These are phyloP conservation scores for Rhinella marina DNA, from an alignment of 2,797 vertebrate species.

Conservation along the genomic window DNA sequence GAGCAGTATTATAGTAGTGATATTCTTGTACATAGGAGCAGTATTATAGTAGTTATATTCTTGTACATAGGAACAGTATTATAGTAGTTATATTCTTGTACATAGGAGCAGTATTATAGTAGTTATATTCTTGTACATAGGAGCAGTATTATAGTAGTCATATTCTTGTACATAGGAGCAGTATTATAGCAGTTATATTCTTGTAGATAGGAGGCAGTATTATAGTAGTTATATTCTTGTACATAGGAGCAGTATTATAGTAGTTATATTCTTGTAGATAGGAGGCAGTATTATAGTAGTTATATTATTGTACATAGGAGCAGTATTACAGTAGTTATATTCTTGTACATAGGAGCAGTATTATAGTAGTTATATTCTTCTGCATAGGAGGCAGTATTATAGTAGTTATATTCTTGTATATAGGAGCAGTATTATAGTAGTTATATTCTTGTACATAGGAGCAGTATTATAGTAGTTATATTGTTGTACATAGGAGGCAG, in stretches of 20 bases:
- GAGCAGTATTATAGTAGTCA: not conserved
- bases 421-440: slow-evolving; percentile 1
- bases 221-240: slow-evolving; percentile 1
- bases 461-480: slow-evolving; percentile 18
- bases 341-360: slow-evolving; percentile 18
- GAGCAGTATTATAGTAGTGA: slow-evolving; percentile 10
- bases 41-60: slow-evolving; percentile 19
- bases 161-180: slow-evolving; percentile 3
- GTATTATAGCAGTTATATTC: slow-evolving; percentile 9
- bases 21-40: slow-evolving; percentile 19
- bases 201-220: not conserved
- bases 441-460: slow-evolving; percentile 14
- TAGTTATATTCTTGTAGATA: not conserved
- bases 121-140: slow-evolving; percentile 8
- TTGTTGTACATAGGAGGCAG: not conserved
- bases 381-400: not conserved
- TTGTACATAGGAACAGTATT: slow-evolving; percentile 1
- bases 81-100: slow-evolving; percentile 23
- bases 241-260: slow-evolving; percentile 7
- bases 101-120: slow-evolving; percentile 2
- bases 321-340: slow-evolving; percentile 14
- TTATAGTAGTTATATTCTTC: slow-evolving; percentile 12
- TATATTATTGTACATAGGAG: slow-evolving; percentile 11
- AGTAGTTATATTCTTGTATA: slow-evolving; percentile 11
- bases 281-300: slow-evolving; percentile 10